Percentiles rank a stretch among this genome's conserved stretches.
Conservation (phyloP, 2,113 vertebrate genomes). For the Osmerus mordax region DNA sequence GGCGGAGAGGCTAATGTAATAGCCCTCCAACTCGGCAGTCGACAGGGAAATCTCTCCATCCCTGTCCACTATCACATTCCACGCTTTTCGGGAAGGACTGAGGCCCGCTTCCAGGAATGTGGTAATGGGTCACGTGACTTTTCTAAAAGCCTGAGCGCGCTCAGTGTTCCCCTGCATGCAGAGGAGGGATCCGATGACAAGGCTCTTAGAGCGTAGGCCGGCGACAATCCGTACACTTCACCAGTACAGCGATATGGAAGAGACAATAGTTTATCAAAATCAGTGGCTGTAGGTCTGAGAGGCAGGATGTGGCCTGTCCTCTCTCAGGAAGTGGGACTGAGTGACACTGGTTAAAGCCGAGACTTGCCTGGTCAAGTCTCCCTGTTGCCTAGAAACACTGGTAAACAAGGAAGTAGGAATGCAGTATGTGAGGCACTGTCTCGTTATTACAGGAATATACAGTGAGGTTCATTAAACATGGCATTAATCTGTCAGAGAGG, state of each 20-base stretch:
- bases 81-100: constrained; percentile 51
- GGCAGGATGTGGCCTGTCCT: constrained; percentile 14
- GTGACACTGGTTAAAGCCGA: background rate
- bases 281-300: background rate
- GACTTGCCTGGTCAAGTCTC: too few relatives aligned
- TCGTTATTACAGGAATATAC: too few relatives aligned
- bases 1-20: constrained; percentile 34
- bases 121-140: constrained; percentile 52
- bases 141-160: constrained; percentile 40
- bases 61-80: constrained; percentile 42
- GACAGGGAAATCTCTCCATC: constrained; percentile 12
- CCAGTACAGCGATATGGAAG: background rate
- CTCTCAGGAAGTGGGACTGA: constrained; percentile 42
- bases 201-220: background rate
- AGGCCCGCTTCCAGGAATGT: constrained; percentile 59
- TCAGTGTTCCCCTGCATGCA: background rate
- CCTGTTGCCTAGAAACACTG: too few relatives aligned
- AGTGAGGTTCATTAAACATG: too few relatives aligned
- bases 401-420: too few relatives aligned
- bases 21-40: constrained; percentile 19
- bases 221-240: constrained; percentile 1
- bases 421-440: too few relatives aligned
- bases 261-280: background rate
- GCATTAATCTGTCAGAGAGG: too few relatives aligned
- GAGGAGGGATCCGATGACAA: constrained; percentile 11